Base-by-base conservation (phyloP, 1,140 invertebrate genomes). In the Neodiprion lecontei region DNA sequence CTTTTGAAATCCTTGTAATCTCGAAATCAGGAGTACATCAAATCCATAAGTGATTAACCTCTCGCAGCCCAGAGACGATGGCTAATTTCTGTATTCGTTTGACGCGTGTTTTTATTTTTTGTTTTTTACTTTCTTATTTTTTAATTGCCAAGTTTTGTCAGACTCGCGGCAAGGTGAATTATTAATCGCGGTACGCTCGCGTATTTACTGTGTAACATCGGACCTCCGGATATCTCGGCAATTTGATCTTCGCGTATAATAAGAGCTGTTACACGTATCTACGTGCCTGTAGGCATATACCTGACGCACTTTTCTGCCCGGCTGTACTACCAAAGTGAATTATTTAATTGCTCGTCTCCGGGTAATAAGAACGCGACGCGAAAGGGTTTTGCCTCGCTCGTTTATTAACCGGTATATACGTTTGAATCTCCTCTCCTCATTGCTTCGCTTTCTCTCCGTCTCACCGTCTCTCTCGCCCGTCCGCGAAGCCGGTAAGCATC, bases 391-490 rank as follows among this genome's bases (percentile, higher is more conserved):
- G 53, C 53, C 11, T 61, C 4, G 53, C 11, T 61, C 11, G 53
- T 61, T 61, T 61, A 61, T 61, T 61, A 61, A 61, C 11, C 53
- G 53, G 53, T 61, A 40, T 61, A 61, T 61, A 14, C 53, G 53
- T 61, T 61, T 61, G 9, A 61, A 14, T 61, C 53, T 61, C 53
- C n/a, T 40, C 28, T 40, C 28, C 28, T 40, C 5, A 40, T 40
- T 40, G 1, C 28, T 40, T 40, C 28, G 28, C 28, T 5, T 40
- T 40, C 28, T 40, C 2, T 40, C 28, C 28, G 53, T 17, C 53
- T 61, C 28, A 21, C 53, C 9, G 8, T 61, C 53, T 61, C 53
- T 61, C 53, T 61, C 53, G 11, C 5, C 53, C 11, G 53, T 61
- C 5, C 53, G 5, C n/a, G 11, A 17, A 61, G 53, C 11, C 53